phyloP scores from a whole-genome alignment of 2,797 vertebrate species.

The Neopelma chrysocephalum region DNA sequence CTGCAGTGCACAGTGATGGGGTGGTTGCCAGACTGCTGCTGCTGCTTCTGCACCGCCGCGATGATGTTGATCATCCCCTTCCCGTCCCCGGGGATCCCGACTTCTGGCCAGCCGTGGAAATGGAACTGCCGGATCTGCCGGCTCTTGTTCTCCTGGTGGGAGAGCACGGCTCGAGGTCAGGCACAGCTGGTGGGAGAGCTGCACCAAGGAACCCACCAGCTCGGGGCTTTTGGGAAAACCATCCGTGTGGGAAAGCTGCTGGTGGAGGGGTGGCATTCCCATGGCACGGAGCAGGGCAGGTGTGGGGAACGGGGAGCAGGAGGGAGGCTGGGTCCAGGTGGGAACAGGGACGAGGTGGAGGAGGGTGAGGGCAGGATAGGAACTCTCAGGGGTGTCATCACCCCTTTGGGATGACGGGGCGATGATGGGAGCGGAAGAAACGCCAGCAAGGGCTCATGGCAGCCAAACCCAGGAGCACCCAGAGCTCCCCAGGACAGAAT shows the following conservation, averaged over 20 bases:
- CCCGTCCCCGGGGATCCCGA: slow-evolving; percentile 93
- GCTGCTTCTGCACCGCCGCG: slow-evolving; percentile 95
- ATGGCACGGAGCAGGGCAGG: rapidly evolving
- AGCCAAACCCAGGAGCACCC: background rate
- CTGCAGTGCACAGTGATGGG: slow-evolving; percentile 99
- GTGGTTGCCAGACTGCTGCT: slow-evolving; percentile 98
- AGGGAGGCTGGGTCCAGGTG: background rate
- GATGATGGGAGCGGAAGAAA: background rate
- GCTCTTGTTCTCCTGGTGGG: slow-evolving; percentile 91
- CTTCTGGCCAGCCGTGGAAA: slow-evolving; percentile 98
- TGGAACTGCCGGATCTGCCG: slow-evolving; percentile 95
- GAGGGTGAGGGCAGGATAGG: background rate
- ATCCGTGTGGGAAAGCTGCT: rapidly evolving
- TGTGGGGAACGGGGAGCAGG: background rate
- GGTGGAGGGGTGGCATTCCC: background rate
- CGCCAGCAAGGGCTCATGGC: background rate
- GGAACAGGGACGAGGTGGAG: background rate
- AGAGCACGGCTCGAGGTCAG: background rate
- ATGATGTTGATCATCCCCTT: slow-evolving; percentile 99
- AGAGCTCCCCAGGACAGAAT: background rate
- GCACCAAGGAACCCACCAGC: background rate
- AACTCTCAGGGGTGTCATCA: background rate
- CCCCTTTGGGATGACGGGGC: background rate
- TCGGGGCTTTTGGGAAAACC: background rate
- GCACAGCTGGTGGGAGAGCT: background rate